Evolutionary conservation across 2,797 vertebrate species (phyloP), one percentile per base, ranked within the genome.

Genomic region (Columba guinea): DNA sequence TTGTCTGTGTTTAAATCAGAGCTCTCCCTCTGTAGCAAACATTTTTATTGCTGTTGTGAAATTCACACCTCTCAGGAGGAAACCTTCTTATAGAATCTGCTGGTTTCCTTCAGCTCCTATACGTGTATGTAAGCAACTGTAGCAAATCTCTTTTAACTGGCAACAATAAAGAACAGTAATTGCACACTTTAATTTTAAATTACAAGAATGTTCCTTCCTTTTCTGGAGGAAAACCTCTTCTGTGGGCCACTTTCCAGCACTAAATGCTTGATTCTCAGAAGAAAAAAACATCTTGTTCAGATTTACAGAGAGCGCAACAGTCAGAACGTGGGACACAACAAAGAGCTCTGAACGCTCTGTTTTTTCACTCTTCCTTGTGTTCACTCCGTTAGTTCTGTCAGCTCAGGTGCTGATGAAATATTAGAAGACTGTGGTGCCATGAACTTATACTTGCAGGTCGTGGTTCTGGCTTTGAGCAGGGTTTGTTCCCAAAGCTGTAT

Each of bases 51-150:
- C 80, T 94, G 93, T 96, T 96, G 92, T 95, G 95, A 97, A 97
- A 97, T 97, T 97, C 92, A 92, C 95, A 95, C 97, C 92, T 96
- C 96, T 97, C 94, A 62, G 89, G 94, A 97, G 96, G 92, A 96
- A 97, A 96, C 86, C 93, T 93, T 79, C 95, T 88, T 89, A 91
- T 60, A 85, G 95, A 90, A 95, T 82, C 88, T 79, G 75, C 88
- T 49, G 79, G 67, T 92, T 97, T 73, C 95, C 89, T 95, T 81
- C 70, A 65, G 89, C 86, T 70, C 89, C 76, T 92, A 21, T 94
- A 60, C 1, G 39, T 77, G 87, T 53, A 44, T 55, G 86, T 73
- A 89, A 94, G 95, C 90, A 96, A 93, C 62, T 71, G 92, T 64
- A 80, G 92, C 96, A 95, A 94, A 96, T 96, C 96, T 94, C 90